These are phyloP conservation scores for Hyposmocoma kahamanoa DNA, from an alignment of 1,140 invertebrate species.

Conservation along the genomic window DNA sequence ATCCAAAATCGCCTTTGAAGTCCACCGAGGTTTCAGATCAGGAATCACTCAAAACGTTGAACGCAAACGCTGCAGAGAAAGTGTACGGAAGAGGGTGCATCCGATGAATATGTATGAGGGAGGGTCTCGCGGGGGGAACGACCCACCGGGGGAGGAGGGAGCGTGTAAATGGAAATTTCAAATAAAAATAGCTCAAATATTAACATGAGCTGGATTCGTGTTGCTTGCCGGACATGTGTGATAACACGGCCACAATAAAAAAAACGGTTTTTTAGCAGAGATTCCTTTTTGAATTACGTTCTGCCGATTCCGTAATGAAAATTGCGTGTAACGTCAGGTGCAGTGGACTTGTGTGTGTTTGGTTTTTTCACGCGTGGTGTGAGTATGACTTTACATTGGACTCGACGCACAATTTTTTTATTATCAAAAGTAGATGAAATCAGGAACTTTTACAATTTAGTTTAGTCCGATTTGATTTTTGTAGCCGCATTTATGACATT, in stretches of 20 bases:
- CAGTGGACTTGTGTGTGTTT: not conserved
- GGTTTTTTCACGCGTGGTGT: not conserved
- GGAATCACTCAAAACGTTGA: not conserved
- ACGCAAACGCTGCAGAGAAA: conserved; percentile 35
- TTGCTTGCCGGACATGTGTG: conserved; percentile 48
- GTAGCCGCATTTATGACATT: not conserved
- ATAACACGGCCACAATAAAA: conserved; percentile 51
- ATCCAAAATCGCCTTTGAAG: not conserved
- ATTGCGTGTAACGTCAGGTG: not conserved
- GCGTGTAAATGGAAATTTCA: conserved; percentile 71
- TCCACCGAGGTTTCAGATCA: not conserved
- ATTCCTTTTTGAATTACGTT: conserved; percentile 25
- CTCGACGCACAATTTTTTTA: not conserved
- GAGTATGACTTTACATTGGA: not conserved
- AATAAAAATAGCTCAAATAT: conserved; percentile 72
- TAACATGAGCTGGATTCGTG: conserved; percentile 67
- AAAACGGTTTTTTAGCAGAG: conserved; percentile 26
- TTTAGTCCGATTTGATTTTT: not conserved
- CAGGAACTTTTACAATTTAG: not conserved
- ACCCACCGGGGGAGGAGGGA: conserved; percentile 13
- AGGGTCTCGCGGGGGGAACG: conserved; percentile 14
- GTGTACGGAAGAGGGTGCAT: conserved; percentile 63
- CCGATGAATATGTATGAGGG: conserved; percentile 73
- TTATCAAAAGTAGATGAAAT: not conserved
- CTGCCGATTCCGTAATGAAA: not conserved